A percentile compares a stretch with the other conserved stretches of the same genome.
These are phyloP conservation scores for Lithobius niger DNA, from an alignment of 1,140 invertebrate genomes.

Conservation along the genomic window DNA sequence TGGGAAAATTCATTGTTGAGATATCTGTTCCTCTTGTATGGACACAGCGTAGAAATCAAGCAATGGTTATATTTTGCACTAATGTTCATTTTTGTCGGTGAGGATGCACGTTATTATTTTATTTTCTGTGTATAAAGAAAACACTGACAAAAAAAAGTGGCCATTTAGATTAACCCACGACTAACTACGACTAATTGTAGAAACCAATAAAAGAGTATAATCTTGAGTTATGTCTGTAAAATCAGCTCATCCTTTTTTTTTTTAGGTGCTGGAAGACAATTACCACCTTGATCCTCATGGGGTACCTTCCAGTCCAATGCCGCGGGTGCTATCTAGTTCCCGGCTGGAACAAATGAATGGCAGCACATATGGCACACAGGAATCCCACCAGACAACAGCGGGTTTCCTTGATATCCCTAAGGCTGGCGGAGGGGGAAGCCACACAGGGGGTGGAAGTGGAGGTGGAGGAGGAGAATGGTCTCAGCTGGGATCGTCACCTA, in stretches of 20 bases:
- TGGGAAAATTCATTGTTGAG: too few species aligned
- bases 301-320: slow-evolving; percentile 83
- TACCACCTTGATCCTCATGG: slow-evolving; percentile 85
- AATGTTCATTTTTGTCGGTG: too few species aligned
- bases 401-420: slow-evolving; percentile 19
- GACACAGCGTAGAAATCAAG: too few species aligned
- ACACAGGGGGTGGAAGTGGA: slow-evolving; percentile 3
- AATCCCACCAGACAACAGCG: slow-evolving; percentile 10
- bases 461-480: slow-evolving; percentile 8
- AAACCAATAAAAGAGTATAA: too few species aligned
- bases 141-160: too few species aligned
- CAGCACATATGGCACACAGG: slow-evolving; percentile 12
- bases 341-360: slow-evolving; percentile 46
- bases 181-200: too few species aligned
- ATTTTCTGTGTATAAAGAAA: too few species aligned
- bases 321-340: slow-evolving; percentile 69
- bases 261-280: slow-evolving; percentile 63
- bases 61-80: too few species aligned
- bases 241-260: slow-evolving; percentile 6
- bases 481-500: slow-evolving; percentile 15
- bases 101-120: too few species aligned
- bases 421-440: slow-evolving; percentile 1
- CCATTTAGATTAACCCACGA: too few species aligned
- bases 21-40: too few species aligned
- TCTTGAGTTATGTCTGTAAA: not conserved